Evolutionary conservation across 2,797 vertebrate species (phyloP), one percentile per base, ranked within the genome.

Genomic region (Labeo calbasu): DNA sequence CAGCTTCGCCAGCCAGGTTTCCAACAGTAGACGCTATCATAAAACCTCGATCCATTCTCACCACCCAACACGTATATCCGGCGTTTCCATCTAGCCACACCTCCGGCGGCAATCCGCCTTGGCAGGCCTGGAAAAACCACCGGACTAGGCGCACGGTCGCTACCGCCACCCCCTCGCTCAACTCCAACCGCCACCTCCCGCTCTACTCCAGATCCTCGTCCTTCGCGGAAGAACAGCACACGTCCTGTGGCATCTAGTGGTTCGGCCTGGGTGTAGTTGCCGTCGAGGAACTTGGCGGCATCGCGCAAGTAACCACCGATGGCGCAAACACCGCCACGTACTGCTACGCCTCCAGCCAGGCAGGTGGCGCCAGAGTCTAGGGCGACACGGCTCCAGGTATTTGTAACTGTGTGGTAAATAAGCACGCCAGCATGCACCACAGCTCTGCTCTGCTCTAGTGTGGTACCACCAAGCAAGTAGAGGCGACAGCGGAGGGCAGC

Each of bases 1-100:
- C 96, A 97, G 86, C 93, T 96, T 48, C 94, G 88, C 93, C 94
- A 95, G 50, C 96, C 96, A 0, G 94, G 95, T 83, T 95, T 96
- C 96, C 96, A 97, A 57, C 95, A 96, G 90, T 95, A 96, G 63
- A 97, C 93, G 0, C 95, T 96, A 90, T 96, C 95, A 2, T 96
- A 96, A 86, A 95, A 95, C 4, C 94, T 89, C 0, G 94, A 94
- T n/a, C 93, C 94, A 6, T 96, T 95, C 69, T 96, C 96, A 0
- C 96, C 96, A 0, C 96, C 96, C 68, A 96, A 70, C 5, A 96
- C 95, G 3, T 96, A 97, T 86, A 97, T 95, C 88, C 95, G 91
- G 55, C 95, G 92, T 84, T 95, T 95, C 96, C 96, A 96, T 82
- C 93, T 88, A 7, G 96, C 96, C 32, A 97, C 96, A 0, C 95